Evolutionary conservation across 2,888 invertebrate genomes (phyloP).

Genomic region (Lasioglossum villosulum): DNA sequence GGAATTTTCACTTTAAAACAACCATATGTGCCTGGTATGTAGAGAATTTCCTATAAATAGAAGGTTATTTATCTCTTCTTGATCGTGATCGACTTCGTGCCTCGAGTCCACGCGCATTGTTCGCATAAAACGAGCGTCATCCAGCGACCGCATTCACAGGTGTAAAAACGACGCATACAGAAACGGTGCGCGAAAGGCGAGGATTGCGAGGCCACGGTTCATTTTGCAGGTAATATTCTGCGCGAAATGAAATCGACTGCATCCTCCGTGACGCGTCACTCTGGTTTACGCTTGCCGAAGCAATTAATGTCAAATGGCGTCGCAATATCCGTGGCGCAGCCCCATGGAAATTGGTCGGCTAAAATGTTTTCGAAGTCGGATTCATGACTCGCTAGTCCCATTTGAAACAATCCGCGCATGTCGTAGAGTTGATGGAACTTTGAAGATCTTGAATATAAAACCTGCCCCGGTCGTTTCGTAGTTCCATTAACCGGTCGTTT

Average conservation of each 20-base stretch:
- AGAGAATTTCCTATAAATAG: not conserved
- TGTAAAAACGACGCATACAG: slow-evolving; percentile 9
- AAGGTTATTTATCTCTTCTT: not conserved
- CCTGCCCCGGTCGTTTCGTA: not conserved
- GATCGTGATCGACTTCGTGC: not conserved
- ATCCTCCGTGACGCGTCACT: slow-evolving; percentile 20
- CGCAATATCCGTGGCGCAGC: not conserved
- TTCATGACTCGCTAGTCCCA: not conserved
- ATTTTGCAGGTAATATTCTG: slow-evolving; percentile 41
- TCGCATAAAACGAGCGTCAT: not conserved
- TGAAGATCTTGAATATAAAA: not conserved
- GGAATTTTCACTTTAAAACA: too few species aligned
- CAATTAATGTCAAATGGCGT: slow-evolving; percentile 36
- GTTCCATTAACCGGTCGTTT: slow-evolving; percentile 1
- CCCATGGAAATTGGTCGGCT: not conserved
- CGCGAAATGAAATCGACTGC: slow-evolving; percentile 37
- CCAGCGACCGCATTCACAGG: not conserved
- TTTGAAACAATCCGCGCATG: not conserved
- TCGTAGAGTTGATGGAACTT: not conserved
- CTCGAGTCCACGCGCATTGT: not conserved
- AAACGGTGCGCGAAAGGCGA: not conserved
- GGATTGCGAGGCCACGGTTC: slow-evolving; percentile 12
- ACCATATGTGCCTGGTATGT: not conserved
- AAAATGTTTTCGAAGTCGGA: not conserved
- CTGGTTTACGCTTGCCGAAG: slow-evolving; percentile 18